A percentile compares a stretch with the other conserved stretches of the same genome.
Evolutionary conservation across 2,113 vertebrate species (phyloP).

Genomic region (Pedionomus torquatus): DNA sequence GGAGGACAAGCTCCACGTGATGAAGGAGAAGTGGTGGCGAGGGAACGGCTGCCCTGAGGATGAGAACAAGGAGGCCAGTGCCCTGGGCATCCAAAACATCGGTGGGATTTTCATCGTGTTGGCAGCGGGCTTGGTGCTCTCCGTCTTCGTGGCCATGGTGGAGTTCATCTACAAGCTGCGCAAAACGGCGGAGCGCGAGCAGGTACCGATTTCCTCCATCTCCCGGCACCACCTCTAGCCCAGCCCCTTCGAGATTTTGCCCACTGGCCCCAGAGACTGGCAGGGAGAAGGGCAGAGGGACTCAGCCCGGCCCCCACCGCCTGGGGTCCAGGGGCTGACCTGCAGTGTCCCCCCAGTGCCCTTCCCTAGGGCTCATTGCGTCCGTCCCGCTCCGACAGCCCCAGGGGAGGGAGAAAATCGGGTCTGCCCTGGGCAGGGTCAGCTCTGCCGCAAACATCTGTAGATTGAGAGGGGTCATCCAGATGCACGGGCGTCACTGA

Average conservation of each 20-base stretch:
- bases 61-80: conserved; percentile 90
- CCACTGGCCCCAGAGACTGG: background rate
- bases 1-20: conserved; percentile 93
- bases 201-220: conserved; percentile 74
- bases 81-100: conserved; percentile 95
- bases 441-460: background rate
- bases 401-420: background rate
- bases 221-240: background rate
- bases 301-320: background rate
- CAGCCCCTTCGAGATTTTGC: rapidly evolving
- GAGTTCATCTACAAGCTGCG: conserved; percentile 97
- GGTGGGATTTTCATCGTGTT: conserved; percentile 97
- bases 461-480: background rate
- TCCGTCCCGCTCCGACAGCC: rapidly evolving
- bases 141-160: conserved; percentile 93
- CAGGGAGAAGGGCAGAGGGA: background rate
- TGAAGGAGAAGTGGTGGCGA: conserved; percentile 99
- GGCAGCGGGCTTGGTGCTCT: conserved; percentile 93
- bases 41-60: conserved; percentile 91
- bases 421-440: background rate
- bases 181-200: conserved; percentile 91
- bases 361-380: background rate
- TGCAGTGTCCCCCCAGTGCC: background rate
- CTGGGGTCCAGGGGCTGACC: background rate
- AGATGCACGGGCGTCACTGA: rapidly evolving